Evolutionary conservation across 2,888 invertebrate genomes (phyloP).

Genomic region (Rhorus exstirpatorius): DNA sequence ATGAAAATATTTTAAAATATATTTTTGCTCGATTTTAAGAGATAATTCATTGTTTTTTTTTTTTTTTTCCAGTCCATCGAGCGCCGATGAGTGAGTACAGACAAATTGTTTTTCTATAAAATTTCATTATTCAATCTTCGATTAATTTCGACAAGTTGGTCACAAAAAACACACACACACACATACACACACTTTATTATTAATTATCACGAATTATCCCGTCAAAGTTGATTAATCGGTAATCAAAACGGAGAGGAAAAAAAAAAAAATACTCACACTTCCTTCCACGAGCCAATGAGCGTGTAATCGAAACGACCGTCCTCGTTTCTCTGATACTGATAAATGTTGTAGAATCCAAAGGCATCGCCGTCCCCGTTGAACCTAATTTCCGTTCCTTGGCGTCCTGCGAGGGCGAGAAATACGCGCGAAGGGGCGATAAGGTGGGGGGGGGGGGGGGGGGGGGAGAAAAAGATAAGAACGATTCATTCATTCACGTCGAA

Average conservation of each 20-base stretch:
- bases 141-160: no score
- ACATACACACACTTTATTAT: no score
- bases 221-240: conserved; percentile 48
- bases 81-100: no score
- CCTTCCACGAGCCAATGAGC: conserved; percentile 88
- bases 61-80: no score
- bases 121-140: no score
- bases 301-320: conserved; percentile 88
- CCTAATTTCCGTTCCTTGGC: conserved; percentile 87
- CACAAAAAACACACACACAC: no score
- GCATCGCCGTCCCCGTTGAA: conserved; percentile 91
- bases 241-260: background rate
- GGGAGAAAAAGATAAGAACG: conserved; percentile 42
- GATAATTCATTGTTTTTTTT: no score
- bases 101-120: no score
- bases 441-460: background rate
- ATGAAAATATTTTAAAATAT: no score
- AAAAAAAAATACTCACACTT: conserved; percentile 85
- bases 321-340: conserved; percentile 88
- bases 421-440: background rate
- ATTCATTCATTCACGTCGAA: conserved; percentile 57
- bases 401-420: conserved; percentile 81
- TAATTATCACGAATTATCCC: no score
- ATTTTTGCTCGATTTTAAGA: no score
- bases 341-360: conserved; percentile 90